phyloP scores from a whole-genome alignment of 2,113 vertebrate genomes.

The Stomatorhinus ivindoensis region DNA sequence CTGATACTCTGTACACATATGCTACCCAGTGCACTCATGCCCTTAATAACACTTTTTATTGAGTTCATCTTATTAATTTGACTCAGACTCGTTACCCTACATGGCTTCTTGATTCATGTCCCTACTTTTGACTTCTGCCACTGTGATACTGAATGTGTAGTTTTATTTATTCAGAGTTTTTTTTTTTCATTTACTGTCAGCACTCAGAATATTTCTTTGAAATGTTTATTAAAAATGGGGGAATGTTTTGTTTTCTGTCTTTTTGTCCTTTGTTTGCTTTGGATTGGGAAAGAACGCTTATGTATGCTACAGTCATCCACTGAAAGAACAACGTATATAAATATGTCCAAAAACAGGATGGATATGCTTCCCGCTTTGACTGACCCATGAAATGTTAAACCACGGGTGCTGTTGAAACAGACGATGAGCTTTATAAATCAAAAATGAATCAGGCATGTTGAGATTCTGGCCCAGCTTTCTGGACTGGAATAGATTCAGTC shows the following conservation, averaged over 20 bases:
- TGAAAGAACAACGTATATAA: neutral
- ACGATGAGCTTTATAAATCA: neutral
- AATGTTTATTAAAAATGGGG: neutral
- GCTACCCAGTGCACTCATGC: neutral
- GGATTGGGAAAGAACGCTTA: neutral
- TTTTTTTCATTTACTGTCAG: neutral
- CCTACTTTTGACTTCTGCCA: neutral
- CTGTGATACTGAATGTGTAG: neutral
- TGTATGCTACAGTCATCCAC: neutral
- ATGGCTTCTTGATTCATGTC: neutral
- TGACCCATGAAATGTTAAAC: neutral
- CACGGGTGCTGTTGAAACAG: neutral
- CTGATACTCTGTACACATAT: neutral
- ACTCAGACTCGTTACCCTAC: constrained; percentile 5
- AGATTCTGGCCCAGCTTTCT: neutral
- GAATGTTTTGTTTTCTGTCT: neutral
- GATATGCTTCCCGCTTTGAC: neutral
- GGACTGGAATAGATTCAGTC: neutral
- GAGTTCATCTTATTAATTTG: constrained; percentile 4
- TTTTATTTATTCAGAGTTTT: neutral
- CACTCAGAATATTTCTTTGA: neutral
- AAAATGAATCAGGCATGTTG: neutral
- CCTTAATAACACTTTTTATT: neutral
- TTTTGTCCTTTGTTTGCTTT: neutral
- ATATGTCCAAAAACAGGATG: neutral